phyloP scores from a whole-genome alignment of 2,888 invertebrate species.

The Nipponacmea schrenckii region DNA sequence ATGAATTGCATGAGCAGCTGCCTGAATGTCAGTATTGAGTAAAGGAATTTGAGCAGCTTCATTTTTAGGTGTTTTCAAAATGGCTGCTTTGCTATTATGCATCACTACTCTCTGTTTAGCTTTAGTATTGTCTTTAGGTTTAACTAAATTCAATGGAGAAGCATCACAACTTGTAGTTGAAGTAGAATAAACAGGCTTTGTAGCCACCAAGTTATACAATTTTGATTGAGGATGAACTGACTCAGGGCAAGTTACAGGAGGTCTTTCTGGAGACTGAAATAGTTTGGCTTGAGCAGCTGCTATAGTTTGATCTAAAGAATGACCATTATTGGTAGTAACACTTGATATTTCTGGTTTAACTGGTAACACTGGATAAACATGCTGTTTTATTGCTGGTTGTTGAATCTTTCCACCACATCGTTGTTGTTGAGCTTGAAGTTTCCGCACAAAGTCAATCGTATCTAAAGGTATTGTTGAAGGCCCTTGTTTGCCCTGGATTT shows the following conservation, averaged over 20 bases:
- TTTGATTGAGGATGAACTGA: background rate
- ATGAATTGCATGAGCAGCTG: background rate
- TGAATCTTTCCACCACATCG: background rate
- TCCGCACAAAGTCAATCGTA: constrained; percentile 1
- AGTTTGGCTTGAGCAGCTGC: constrained; percentile 18
- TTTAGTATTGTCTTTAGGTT: background rate
- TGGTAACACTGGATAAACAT: background rate
- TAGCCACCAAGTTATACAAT: background rate
- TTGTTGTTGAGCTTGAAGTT: background rate
- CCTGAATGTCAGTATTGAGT: background rate
- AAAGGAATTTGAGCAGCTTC: background rate
- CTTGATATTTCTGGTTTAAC: background rate
- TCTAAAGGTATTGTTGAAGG: constrained; percentile 18
- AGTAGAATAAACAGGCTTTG: background rate
- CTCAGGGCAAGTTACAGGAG: background rate
- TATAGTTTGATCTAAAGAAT: constrained; percentile 12
- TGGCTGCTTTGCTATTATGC: background rate
- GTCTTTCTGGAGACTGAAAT: constrained; percentile 8
- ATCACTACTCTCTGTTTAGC: background rate
- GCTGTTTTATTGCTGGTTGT: constrained; percentile 8
- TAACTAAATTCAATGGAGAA: background rate
- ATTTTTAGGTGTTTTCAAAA: background rate
- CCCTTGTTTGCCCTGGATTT: constrained; percentile 2
- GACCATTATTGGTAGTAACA: background rate
- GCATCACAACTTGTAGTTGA: background rate